Evolutionary conservation across 2,888 invertebrate species (phyloP), one percentile per base, ranked within the genome.

Genomic region (Rhagium mordax): DNA sequence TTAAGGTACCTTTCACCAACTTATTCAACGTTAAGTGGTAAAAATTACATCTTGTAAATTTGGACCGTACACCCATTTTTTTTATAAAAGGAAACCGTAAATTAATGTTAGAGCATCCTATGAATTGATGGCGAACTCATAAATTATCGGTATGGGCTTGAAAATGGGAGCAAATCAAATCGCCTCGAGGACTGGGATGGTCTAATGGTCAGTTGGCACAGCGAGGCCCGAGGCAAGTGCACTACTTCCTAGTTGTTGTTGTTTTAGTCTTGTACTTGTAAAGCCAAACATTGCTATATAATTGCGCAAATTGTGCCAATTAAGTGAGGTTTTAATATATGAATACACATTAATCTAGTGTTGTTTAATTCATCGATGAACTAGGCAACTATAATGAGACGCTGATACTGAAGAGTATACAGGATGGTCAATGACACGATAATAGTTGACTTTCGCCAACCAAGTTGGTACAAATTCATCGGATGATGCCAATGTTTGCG

Each of bases 151-250:
- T 61, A 20, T 47, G 21, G 16, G 61, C 61, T 61, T 29, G 18
- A 67, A 66, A 76, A 74, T 72, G 67, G 69, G 76, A 76, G 72
- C 76, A 70, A 64, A 70, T 55, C 62, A 47, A 53, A 49, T 20
- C 18, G 76, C 76, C 72, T 41, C 33, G 18, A 64, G 74, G 0
- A 48, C 33, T 76, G 60, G 76, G 72, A 74, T 74, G 66, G 75
- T 71, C 69, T 66, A 69, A 70, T 76, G 66, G 53, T 68, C 48
- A 53, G 53, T n/a, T 16, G 15, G 18, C n/a, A 65, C 20, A 20
- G 65, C 10, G 8, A 29, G 24, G 65, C 53, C 53, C n/a, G 8
- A 53, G 65, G 65, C 33, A 33, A 51, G 33, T 27, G 51, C 53
- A 65, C 53, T 51, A 53, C 65, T 65, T 65, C 65, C 53, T 65